A percentile compares a stretch with the other conserved stretches of the same genome.
Conservation (phyloP, 1,140 invertebrate species). For the Eriosoma lanigerum region DNA sequence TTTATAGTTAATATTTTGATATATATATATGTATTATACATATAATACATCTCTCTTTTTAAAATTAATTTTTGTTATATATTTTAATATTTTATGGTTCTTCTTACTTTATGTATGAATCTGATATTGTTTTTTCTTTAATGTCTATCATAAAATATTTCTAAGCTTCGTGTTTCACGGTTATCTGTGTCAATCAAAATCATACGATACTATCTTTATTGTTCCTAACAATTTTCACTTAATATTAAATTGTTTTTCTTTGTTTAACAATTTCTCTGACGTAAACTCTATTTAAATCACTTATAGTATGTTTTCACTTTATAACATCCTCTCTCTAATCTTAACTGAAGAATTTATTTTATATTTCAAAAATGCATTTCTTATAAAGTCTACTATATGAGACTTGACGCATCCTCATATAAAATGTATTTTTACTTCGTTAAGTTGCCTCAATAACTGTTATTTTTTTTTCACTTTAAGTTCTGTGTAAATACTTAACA, state of each 20-base stretch:
- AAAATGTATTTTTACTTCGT: too few species aligned
- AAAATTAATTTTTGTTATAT: too few species aligned
- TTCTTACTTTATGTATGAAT: not conserved
- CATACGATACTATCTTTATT: not conserved
- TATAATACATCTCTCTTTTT: too few species aligned
- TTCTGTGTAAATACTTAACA: too few species aligned
- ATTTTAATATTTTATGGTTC: too few species aligned
- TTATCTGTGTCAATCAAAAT: not conserved
- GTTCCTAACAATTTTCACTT: not conserved
- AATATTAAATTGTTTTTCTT: constrained; percentile 3
- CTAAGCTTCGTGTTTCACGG: not conserved
- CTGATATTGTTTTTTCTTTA: not conserved
- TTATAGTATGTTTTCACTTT: not conserved
- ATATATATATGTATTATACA: too few species aligned
- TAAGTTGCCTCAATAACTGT: too few species aligned
- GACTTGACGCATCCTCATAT: too few species aligned
- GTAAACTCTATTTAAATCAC: not conserved
- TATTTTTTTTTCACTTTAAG: too few species aligned
- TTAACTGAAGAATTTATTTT: not conserved
- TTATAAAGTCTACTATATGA: not conserved
- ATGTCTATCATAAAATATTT: not conserved
- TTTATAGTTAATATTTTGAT: too few species aligned
- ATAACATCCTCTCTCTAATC: not conserved
- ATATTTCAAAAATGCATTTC: not conserved
- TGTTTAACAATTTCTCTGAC: not conserved